Conservation (phyloP, 2,113 vertebrate species). For the Actinemys pallida region DNA sequence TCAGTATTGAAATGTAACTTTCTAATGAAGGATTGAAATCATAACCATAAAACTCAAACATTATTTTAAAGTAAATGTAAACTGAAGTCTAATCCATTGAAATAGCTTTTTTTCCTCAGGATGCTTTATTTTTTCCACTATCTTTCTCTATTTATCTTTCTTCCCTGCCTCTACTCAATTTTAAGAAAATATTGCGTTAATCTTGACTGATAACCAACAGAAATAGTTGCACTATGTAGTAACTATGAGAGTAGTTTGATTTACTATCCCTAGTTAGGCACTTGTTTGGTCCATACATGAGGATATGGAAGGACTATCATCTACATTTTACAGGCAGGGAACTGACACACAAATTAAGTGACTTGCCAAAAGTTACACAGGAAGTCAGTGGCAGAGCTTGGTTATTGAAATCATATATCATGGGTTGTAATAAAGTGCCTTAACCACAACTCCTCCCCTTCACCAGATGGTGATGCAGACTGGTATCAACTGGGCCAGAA, state of each 20-base stretch:
- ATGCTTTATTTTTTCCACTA: neutral
- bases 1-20: neutral
- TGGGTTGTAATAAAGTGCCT: neutral
- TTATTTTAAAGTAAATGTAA: neutral
- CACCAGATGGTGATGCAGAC: neutral
- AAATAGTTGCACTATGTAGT: neutral
- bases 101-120: neutral
- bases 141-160: neutral
- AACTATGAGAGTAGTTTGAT: neutral
- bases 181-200: neutral
- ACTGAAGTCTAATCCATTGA: neutral
- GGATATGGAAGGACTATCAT: neutral
- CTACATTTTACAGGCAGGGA: neutral
- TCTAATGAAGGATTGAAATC: neutral
- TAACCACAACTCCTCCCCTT: neutral
- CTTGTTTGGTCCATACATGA: neutral
- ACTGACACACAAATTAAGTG: neutral
- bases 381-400: neutral
- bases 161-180: neutral
- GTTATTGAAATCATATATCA: neutral
- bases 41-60: neutral
- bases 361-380: neutral
- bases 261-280: neutral
- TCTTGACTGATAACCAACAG: neutral
- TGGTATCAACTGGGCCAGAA: neutral